These are phyloP conservation scores for Acinonyx jubatus DNA, from an alignment of 2,113 vertebrate species.

Conservation along the genomic window DNA sequence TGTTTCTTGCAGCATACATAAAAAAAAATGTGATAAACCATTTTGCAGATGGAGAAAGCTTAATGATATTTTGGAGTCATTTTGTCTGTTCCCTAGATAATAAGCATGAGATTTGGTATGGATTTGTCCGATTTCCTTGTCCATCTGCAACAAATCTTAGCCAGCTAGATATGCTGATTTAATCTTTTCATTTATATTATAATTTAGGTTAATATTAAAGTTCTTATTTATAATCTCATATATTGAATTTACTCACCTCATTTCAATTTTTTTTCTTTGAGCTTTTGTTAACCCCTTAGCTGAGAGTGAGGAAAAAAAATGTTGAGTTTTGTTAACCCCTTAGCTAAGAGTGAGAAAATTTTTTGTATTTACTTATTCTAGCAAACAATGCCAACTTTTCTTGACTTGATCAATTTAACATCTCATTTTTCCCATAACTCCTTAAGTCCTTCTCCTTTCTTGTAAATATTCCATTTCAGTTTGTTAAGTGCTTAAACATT, in stretches of 20 bases:
- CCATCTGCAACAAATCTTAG: slow-evolving; percentile 34
- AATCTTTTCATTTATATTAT: slow-evolving; percentile 50
- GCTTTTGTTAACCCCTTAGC: neutral
- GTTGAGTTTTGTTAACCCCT: neutral
- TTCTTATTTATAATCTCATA: slow-evolving; percentile 28
- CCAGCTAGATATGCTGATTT: slow-evolving; percentile 28
- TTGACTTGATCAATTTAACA: neutral
- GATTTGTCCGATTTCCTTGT: slow-evolving; percentile 46
- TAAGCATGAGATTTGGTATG: neutral
- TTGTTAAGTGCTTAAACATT: neutral
- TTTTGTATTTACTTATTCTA: neutral
- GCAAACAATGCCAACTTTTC: neutral
- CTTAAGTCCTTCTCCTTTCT: neutral
- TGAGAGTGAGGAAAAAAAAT: neutral
- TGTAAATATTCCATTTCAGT: neutral
- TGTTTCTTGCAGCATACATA: neutral
- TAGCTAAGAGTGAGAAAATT: neutral
- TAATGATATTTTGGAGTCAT: slow-evolving; percentile 47
- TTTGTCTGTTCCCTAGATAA: slow-evolving; percentile 26
- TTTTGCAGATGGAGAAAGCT: neutral
- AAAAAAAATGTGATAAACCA: slow-evolving; percentile 40
- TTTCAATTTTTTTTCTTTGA: slow-evolving; percentile 29
- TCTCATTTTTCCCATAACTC: neutral
- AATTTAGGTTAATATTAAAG: slow-evolving; percentile 54
- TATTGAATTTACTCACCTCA: neutral